Percentiles rank a stretch among this genome's conserved stretches.
Evolutionary conservation across 2,113 vertebrate genomes (phyloP).

Genomic region (Aviceda subcristata): DNA sequence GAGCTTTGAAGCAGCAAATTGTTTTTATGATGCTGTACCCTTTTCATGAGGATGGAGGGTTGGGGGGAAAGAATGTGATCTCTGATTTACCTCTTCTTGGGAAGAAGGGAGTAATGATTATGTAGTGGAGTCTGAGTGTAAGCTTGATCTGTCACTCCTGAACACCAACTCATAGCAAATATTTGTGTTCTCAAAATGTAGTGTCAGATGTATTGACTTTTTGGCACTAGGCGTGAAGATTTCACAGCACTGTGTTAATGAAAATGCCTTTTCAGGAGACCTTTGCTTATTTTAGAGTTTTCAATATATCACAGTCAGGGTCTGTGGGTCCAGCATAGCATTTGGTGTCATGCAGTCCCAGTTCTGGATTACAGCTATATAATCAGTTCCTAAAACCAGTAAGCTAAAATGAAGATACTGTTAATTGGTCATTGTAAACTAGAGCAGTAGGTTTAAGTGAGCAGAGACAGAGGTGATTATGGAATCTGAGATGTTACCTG

Average conservation of each 20-base stretch:
- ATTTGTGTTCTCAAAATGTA: not conserved
- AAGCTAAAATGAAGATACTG: not conserved
- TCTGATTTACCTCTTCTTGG: not conserved
- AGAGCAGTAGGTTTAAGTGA: not conserved
- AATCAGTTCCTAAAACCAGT: not conserved
- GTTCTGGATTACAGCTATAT: not conserved
- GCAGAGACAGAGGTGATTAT: not conserved
- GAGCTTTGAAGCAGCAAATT: not conserved
- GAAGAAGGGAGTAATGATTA: not conserved
- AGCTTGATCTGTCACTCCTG: not conserved
- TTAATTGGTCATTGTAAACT: not conserved
- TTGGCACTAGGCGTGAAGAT: not conserved
- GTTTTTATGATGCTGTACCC: not conserved
- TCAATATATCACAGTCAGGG: not conserved
- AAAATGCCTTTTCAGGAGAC: not conserved
- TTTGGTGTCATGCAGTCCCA: not conserved
- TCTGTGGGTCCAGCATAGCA: accelerated
- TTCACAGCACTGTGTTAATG: not conserved
- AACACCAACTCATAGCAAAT: not conserved
- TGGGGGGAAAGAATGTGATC: not conserved
- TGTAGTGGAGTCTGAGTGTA: not conserved
- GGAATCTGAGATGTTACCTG: not conserved
- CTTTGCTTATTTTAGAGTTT: not conserved
- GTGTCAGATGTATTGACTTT: not conserved
- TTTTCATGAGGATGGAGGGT: not conserved